These are phyloP conservation scores for Dione vanillae DNA, from an alignment of 2,888 invertebrate species.

Conservation along the genomic window DNA sequence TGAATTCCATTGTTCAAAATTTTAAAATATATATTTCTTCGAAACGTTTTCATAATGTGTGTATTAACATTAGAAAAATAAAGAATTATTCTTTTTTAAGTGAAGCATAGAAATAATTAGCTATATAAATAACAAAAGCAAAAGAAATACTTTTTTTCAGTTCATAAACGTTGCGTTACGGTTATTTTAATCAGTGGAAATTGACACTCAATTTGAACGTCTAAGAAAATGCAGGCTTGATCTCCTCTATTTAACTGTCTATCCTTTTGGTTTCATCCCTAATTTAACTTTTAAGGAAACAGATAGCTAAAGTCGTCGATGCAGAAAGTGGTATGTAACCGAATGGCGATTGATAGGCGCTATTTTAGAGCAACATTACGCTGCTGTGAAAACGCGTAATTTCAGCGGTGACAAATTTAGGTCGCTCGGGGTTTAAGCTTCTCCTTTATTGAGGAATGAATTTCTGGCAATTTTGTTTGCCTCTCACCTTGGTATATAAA, in stretches of 20 bases:
- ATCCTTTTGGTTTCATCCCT: constrained; percentile 73
- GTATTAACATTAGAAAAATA: no score
- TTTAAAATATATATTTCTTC: not conserved
- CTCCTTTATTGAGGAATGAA: constrained; percentile 30
- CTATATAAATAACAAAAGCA: not conserved
- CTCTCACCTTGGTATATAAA: not conserved
- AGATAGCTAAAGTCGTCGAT: constrained; percentile 67
- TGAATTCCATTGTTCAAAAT: no score
- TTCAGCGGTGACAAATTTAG: constrained; percentile 46
- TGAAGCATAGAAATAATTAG: not conserved
- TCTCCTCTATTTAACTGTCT: constrained; percentile 65
- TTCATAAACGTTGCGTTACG: constrained; percentile 25
- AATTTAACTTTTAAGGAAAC: constrained; percentile 78
- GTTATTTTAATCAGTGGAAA: constrained; percentile 33
- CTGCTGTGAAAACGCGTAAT: constrained; percentile 52
- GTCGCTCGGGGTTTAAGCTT: constrained; percentile 25
- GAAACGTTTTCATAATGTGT: no score
- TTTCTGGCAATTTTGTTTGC: constrained; percentile 17
- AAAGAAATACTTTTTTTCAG: constrained; percentile 24
- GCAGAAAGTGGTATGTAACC: constrained; percentile 73
- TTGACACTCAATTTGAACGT: constrained; percentile 49
- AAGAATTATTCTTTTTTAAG: not conserved
- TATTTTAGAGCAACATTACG: constrained; percentile 66
- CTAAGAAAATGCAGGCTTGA: constrained; percentile 54
- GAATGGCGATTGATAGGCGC: constrained; percentile 71